phyloP scores from a whole-genome alignment of 2,113 vertebrate genomes.

The Syrmaticus mikado region DNA sequence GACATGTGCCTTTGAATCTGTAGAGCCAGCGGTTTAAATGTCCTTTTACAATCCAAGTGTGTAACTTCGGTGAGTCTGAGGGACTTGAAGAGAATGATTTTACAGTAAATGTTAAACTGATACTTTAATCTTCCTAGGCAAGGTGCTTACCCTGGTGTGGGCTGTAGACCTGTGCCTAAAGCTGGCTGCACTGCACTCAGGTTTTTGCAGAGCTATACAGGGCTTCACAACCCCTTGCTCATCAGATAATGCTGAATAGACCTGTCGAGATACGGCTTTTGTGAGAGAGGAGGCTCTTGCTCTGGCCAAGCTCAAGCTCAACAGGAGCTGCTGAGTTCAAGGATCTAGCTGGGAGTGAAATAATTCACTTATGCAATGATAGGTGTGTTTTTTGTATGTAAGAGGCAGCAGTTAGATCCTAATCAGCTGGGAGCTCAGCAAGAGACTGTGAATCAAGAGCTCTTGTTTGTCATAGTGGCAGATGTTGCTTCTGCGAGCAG shows the following conservation, averaged over 20 bases:
- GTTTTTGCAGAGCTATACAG: neutral
- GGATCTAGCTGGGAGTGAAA: neutral
- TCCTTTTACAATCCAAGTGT: neutral
- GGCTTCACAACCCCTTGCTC: neutral
- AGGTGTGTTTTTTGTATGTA: slow-evolving; percentile 27
- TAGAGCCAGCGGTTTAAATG: neutral
- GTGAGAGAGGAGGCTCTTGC: neutral
- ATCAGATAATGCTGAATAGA: neutral
- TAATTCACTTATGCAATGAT: neutral
- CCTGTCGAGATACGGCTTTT: neutral
- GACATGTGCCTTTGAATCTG: neutral
- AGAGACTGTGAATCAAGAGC: slow-evolving; percentile 18
- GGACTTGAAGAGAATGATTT: neutral
- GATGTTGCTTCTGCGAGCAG: slow-evolving; percentile 43
- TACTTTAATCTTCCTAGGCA: accelerated
- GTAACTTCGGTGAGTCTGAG: neutral
- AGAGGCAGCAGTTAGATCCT: neutral
- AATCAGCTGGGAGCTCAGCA: slow-evolving; percentile 40
- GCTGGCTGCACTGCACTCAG: accelerated
- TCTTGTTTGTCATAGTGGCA: slow-evolving; percentile 18
- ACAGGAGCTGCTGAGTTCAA: neutral
- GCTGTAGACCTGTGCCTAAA: accelerated
- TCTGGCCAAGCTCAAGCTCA: neutral
- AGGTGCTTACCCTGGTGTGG: accelerated
- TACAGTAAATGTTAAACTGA: neutral